phyloP scores from a whole-genome alignment of 1,140 invertebrate genomes.

The Drosophila albomicans region DNA sequence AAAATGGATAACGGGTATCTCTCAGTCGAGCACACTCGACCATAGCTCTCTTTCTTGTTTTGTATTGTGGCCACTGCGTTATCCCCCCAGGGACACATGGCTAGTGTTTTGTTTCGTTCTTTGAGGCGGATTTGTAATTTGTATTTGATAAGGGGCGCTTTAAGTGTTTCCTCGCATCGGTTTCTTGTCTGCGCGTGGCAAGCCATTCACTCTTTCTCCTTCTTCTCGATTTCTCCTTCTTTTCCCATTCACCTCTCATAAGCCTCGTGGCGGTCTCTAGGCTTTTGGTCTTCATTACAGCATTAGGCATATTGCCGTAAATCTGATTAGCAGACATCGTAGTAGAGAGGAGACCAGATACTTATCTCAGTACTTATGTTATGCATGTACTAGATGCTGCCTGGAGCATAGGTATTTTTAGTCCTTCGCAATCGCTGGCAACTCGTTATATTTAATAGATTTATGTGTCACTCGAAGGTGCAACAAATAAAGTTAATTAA shows the following conservation, averaged over 20 bases:
- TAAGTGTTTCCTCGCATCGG: constrained; percentile 58
- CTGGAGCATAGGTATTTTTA: constrained; percentile 7
- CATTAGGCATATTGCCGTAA: constrained; percentile 59
- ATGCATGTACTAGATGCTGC: constrained; percentile 8
- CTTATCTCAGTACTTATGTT: constrained; percentile 18
- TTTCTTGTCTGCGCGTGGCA: constrained; percentile 33
- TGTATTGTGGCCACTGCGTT: constrained; percentile 48
- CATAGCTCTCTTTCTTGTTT: not conserved
- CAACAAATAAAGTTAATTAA: not conserved
- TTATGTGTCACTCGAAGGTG: not conserved
- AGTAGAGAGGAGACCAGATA: constrained; percentile 11
- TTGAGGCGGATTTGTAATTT: constrained; percentile 72
- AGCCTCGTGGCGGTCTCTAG: constrained; percentile 22
- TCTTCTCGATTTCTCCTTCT: not conserved
- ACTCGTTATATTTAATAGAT: constrained; percentile 7
- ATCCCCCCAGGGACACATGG: constrained; percentile 40
- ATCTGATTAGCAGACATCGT: constrained; percentile 53
- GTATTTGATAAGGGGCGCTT: constrained; percentile 71
- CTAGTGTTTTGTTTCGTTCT: constrained; percentile 25
- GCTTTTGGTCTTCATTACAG: constrained; percentile 62
- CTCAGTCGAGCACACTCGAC: no score
- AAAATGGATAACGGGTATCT: no score
- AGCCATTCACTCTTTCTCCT: not conserved
- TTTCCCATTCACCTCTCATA: not conserved
- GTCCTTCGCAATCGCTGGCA: constrained; percentile 5